Evolutionary conservation across 23 tunicate species (phyloP).

Genomic region (Diplosoma virens): DNA sequence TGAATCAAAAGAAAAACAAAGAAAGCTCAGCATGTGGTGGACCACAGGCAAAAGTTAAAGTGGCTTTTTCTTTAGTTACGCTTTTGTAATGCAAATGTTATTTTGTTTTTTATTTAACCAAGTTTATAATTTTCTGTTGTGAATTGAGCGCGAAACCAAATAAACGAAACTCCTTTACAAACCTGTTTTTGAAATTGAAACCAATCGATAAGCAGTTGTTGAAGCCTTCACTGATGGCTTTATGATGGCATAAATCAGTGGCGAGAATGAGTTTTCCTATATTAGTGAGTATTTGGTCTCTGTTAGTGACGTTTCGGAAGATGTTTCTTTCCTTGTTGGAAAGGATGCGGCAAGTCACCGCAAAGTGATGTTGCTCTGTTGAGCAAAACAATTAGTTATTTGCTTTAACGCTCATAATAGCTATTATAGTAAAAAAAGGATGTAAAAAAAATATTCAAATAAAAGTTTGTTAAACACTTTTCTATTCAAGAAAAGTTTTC

Average conservation of each 20-base stretch:
- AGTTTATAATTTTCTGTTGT: too few species aligned
- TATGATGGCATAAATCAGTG: constrained; percentile 77
- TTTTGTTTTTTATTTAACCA: too few species aligned
- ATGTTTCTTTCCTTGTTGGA: constrained; percentile 85
- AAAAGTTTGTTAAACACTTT: neutral
- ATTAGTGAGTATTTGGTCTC: constrained; percentile 67
- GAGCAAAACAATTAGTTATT: too few species aligned
- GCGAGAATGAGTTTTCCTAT: constrained; percentile 79
- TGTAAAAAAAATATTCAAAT: neutral
- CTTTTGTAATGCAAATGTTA: too few species aligned
- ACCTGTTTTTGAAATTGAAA: constrained; percentile 84
- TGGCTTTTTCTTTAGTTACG: too few species aligned
- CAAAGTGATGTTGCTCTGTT: constrained; percentile 93
- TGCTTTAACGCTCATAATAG: neutral
- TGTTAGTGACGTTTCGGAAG: constrained; percentile 73
- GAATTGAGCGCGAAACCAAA: too few species aligned
- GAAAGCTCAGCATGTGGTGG: too few species aligned
- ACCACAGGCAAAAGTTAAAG: too few species aligned
- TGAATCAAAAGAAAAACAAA: too few species aligned
- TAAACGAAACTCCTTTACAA: too few species aligned
- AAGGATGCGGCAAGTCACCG: constrained; percentile 85
- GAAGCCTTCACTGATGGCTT: constrained; percentile 64
- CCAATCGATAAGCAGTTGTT: constrained; percentile 32
- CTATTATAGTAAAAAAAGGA: neutral
- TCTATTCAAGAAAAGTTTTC: too few species aligned